These are phyloP conservation scores for Gorsachius goisagi DNA, from an alignment of 2,113 vertebrate species.

Conservation along the genomic window DNA sequence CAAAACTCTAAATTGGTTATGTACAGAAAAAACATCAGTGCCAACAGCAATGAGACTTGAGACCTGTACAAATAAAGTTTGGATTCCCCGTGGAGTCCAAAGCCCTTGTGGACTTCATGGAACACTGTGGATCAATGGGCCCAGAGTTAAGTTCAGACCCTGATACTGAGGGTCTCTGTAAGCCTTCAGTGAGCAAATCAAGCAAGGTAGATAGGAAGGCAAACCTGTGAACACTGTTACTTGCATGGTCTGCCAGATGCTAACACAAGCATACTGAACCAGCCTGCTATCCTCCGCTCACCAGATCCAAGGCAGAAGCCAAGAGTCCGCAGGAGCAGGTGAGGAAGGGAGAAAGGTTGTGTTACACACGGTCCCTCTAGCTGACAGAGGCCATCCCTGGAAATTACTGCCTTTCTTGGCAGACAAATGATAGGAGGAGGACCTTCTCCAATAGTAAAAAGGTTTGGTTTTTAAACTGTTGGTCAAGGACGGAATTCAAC, in stretches of 20 bases:
- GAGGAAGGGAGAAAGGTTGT: not conserved
- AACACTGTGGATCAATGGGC: accelerated
- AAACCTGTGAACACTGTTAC: not conserved
- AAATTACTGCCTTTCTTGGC: not conserved
- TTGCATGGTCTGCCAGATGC: not conserved
- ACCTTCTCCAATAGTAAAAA: not conserved
- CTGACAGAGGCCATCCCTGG: not conserved
- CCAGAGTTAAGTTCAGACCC: not conserved
- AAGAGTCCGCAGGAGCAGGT: not conserved
- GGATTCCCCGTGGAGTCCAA: not conserved
- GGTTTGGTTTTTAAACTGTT: not conserved
- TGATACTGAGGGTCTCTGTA: not conserved
- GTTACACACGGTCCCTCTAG: not conserved
- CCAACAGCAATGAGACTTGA: not conserved
- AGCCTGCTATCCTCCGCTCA: not conserved
- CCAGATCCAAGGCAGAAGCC: not conserved
- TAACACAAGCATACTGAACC: not conserved
- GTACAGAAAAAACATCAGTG: not conserved
- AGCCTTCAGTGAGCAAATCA: not conserved
- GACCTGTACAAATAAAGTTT: not conserved
- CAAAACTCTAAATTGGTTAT: not conserved
- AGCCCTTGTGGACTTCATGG: not conserved
- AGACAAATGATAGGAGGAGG: not conserved
- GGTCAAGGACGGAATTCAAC: not conserved
- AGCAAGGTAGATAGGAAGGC: not conserved